These are phyloP conservation scores for Invenusta paracnida DNA, from an alignment of 2,888 invertebrate species.

Conservation along the genomic window DNA sequence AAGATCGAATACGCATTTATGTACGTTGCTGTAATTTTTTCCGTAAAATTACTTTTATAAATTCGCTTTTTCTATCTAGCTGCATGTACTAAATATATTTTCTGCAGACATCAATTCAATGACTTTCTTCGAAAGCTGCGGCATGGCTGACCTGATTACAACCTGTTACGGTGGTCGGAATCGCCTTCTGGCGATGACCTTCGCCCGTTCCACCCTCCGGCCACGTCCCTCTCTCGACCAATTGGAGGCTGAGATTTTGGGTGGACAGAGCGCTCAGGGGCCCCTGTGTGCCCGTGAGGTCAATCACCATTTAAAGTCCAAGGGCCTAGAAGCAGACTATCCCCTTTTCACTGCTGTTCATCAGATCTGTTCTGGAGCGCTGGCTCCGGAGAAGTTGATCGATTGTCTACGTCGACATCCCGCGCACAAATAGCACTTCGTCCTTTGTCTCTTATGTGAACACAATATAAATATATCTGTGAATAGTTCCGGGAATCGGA, in stretches of 20 bases:
- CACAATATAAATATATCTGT: too few species aligned
- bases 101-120: conserved; percentile 73
- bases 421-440: conserved; percentile 86
- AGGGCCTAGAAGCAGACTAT: conserved; percentile 81
- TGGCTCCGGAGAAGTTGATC: conserved; percentile 76
- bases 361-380: conserved; percentile 78
- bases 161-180: conserved; percentile 97
- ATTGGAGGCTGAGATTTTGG: conserved; percentile 87
- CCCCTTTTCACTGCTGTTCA: conserved; percentile 92
- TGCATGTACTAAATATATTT: too few species aligned
- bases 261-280: conserved; percentile 95
- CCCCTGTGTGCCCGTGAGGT: conserved; percentile 95
- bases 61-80: too few species aligned
- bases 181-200: conserved; percentile 86
- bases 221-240: conserved; percentile 81
- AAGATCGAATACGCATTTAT: too few species aligned
- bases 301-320: conserved; percentile 80
- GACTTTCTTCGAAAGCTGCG: conserved; percentile 97
- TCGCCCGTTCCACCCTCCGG: conserved; percentile 88
- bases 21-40: too few species aligned
- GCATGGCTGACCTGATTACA: conserved; percentile 94
- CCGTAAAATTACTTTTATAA: too few species aligned
- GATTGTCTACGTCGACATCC: conserved; percentile 88
- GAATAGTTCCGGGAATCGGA: too few species aligned
- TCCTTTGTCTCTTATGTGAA: too few species aligned